These are phyloP conservation scores for Sylvicola fuscatus DNA, from an alignment of 2,888 invertebrate genomes.

Conservation along the genomic window DNA sequence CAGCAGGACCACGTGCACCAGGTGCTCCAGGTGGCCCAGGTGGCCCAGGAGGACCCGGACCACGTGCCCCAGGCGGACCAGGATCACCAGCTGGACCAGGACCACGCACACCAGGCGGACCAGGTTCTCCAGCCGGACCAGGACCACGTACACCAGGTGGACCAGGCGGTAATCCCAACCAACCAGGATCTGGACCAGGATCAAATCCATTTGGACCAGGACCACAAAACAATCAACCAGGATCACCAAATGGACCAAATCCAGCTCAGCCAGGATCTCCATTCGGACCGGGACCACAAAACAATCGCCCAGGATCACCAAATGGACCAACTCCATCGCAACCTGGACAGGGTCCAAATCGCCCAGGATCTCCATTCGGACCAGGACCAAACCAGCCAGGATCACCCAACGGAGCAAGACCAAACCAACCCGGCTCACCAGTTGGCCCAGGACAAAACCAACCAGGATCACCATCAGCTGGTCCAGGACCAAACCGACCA, in stretches of 20 bases:
- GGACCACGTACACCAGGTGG: constrained; percentile 7
- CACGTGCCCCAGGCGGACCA: constrained; percentile 1
- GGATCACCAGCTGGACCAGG: constrained; percentile 4
- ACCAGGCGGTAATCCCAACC: constrained; percentile 1
- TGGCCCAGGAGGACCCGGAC: constrained; percentile 1
- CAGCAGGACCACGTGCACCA: constrained; percentile 1
- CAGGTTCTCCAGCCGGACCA: constrained; percentile 8
- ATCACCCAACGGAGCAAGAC: background rate
- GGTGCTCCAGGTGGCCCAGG: constrained; percentile 1
- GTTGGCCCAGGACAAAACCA: background rate
- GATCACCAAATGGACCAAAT: too few species aligned
- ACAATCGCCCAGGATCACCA: too few species aligned
- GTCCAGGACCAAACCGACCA: too few species aligned
- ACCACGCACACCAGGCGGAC: constrained; percentile 5
- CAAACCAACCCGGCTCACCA: background rate
- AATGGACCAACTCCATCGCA: too few species aligned
- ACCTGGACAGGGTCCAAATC: constrained; percentile 3
- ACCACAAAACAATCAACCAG: too few species aligned
- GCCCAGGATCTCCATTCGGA: constrained; percentile 5
- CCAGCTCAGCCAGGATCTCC: too few species aligned
- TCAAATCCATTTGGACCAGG: constrained; percentile 2
- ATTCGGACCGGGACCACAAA: too few species aligned
- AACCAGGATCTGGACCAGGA: constrained; percentile 1
- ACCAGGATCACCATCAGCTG: too few species aligned
- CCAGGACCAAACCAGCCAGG: constrained; percentile 3